Conservation (phyloP, 2,888 invertebrate species). For the Drosophila kanekoi region DNA sequence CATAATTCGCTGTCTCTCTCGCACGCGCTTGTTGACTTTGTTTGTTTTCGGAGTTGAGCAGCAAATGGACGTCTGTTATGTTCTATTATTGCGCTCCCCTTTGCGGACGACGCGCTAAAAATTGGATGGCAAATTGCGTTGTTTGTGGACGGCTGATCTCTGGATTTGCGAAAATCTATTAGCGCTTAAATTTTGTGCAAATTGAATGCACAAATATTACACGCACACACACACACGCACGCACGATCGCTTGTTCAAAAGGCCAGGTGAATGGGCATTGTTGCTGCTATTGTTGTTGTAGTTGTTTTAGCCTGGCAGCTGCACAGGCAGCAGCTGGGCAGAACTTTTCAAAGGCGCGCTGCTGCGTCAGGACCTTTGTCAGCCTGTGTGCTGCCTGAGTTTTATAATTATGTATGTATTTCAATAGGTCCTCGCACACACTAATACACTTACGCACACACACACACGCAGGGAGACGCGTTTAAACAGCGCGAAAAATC, state of each 20-base stretch:
- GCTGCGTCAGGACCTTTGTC: conserved; percentile 31
- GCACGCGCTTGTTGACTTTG: conserved; percentile 35
- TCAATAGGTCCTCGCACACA: conserved; percentile 46
- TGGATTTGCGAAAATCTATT: conserved; percentile 43
- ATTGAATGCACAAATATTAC: conserved; percentile 68
- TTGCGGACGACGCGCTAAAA: conserved; percentile 22
- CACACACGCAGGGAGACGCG: conserved; percentile 35
- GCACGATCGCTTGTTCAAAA: conserved; percentile 19
- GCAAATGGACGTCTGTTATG: conserved; percentile 56
- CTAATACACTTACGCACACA: conserved; percentile 1
- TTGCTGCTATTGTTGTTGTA: conserved; percentile 22
- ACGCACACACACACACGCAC: conserved; percentile 26
- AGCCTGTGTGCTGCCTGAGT: conserved; percentile 20
- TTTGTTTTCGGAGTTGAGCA: conserved; percentile 38
- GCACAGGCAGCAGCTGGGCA: conserved; percentile 31
- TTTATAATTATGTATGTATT: conserved; percentile 30
- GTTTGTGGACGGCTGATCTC: conserved; percentile 64
- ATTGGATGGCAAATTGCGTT: conserved; percentile 71
- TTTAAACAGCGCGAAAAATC: conserved; percentile 63
- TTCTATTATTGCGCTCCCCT: conserved; percentile 70
- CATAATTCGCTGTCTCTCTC: conserved; percentile 50
- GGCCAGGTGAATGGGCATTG: conserved; percentile 49
- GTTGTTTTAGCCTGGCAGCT: conserved; percentile 42
- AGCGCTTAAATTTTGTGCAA: conserved; percentile 54
- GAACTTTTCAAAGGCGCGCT: conserved; percentile 40